phyloP scores from a whole-genome alignment of 2,113 vertebrate species.

The Scalopus aquaticus region DNA sequence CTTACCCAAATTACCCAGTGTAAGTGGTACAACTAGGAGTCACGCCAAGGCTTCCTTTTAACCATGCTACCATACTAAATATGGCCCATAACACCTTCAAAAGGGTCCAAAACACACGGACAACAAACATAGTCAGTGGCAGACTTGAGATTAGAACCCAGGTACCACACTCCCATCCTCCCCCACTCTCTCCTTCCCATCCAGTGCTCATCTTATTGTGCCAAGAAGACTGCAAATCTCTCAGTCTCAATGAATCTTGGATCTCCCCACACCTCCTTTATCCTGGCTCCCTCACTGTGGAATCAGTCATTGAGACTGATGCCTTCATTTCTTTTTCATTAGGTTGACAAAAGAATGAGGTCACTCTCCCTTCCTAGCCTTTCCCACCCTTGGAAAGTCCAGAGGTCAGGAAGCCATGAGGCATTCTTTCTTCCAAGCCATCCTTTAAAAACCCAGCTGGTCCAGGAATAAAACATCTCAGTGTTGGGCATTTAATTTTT shows the following conservation, averaged over 20 bases:
- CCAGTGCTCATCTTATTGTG: background rate
- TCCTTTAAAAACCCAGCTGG: slow-evolving; percentile 50
- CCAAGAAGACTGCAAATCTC: background rate
- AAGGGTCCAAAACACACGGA: background rate
- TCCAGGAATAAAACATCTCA: slow-evolving; percentile 42
- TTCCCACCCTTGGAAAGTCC: slow-evolving; percentile 1
- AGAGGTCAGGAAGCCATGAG: slow-evolving; percentile 8
- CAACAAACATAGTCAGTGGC: background rate
- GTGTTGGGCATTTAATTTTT: slow-evolving; percentile 61
- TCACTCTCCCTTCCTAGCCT: background rate
- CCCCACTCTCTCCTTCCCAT: too few species aligned
- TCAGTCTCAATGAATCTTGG: background rate
- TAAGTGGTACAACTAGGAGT: background rate
- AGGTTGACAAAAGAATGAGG: slow-evolving; percentile 51
- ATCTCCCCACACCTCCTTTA: background rate
- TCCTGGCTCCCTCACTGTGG: background rate
- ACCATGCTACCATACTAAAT: background rate
- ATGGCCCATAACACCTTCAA: background rate
- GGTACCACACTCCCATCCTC: background rate
- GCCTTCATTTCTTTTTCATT: slow-evolving; percentile 64
- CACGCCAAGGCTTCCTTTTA: background rate
- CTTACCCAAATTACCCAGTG: background rate
- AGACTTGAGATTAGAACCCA: background rate
- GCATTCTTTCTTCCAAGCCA: slow-evolving; percentile 30
- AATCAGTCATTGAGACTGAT: background rate